These are phyloP conservation scores for Lycia hirtaria DNA, from an alignment of 2,888 invertebrate genomes.

Conservation along the genomic window DNA sequence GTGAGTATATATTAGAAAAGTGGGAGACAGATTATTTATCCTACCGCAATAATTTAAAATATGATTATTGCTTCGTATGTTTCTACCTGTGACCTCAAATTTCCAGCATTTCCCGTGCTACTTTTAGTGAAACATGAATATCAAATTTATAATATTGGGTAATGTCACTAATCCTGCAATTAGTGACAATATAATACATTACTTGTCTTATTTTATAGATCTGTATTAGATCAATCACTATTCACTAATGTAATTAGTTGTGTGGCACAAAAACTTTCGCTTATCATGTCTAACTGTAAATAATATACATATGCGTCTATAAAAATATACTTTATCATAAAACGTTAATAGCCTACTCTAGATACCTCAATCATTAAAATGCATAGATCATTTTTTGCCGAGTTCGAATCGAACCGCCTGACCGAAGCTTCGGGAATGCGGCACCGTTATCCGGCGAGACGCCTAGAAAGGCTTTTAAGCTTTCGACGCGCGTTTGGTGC, in stretches of 20 bases:
- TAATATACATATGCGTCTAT: neutral
- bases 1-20: too few species aligned
- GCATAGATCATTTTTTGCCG: slow-evolving; percentile 57
- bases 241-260: neutral
- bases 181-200: too few species aligned
- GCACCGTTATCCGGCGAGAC: slow-evolving; percentile 71
- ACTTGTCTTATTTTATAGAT: too few species aligned
- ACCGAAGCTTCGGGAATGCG: slow-evolving; percentile 45
- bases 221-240: too few species aligned
- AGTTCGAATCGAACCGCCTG: slow-evolving; percentile 34
- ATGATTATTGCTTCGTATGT: too few species aligned
- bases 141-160: too few species aligned
- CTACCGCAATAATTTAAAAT: too few species aligned
- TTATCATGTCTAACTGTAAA: neutral
- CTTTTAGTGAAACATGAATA: too few species aligned
- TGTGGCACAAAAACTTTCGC: neutral
- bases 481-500: slow-evolving; percentile 45
- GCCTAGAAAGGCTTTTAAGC: slow-evolving; percentile 45
- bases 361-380: slow-evolving; percentile 22
- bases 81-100: too few species aligned
- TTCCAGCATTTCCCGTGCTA: too few species aligned
- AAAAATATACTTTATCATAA: neutral
- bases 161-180: too few species aligned
- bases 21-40: too few species aligned
- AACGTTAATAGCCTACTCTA: slow-evolving; percentile 4